Evolutionary conservation across 2,888 invertebrate species (phyloP).

Genomic region (Chrysomela aeneicollis): DNA sequence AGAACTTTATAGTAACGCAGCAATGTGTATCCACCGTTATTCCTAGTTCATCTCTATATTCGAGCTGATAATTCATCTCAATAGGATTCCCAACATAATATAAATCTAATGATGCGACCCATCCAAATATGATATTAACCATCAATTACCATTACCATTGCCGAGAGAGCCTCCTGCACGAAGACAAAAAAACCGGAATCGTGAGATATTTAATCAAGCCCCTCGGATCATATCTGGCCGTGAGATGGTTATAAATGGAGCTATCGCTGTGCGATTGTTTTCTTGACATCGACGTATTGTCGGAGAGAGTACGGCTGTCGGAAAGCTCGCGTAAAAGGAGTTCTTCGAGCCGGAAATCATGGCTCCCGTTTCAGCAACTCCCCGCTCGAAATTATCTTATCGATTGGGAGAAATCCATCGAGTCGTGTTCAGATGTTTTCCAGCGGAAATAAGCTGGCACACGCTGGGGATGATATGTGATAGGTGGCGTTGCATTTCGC

Average conservation of each 20-base stretch:
- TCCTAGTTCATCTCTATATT: slow-evolving; percentile 17
- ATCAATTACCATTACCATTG: slow-evolving; percentile 31
- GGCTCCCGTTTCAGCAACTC: neutral
- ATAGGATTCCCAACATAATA: slow-evolving; percentile 31
- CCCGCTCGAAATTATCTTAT: neutral
- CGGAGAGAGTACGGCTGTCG: slow-evolving; percentile 8
- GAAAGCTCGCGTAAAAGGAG: slow-evolving; percentile 6
- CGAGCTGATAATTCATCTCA: slow-evolving; percentile 29
- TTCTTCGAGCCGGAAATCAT: neutral
- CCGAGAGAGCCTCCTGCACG: slow-evolving; percentile 21
- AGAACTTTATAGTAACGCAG: neutral
- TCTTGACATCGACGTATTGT: slow-evolving; percentile 16
- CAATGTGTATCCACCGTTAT: slow-evolving; percentile 11
- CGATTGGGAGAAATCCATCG: neutral
- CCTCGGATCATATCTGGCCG: slow-evolving; percentile 18
- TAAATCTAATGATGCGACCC: slow-evolving; percentile 33
- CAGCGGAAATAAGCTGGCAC: neutral
- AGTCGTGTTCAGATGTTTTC: neutral
- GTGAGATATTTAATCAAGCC: slow-evolving; percentile 34
- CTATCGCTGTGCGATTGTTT: slow-evolving; percentile 22
- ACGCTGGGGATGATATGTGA: neutral
- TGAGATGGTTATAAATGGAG: slow-evolving; percentile 23
- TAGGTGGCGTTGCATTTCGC: too few species aligned
- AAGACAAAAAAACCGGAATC: slow-evolving; percentile 31
- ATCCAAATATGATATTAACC: slow-evolving; percentile 32